These are phyloP conservation scores for Channa maculata DNA, from an alignment of 2,113 vertebrate species.

Conservation along the genomic window DNA sequence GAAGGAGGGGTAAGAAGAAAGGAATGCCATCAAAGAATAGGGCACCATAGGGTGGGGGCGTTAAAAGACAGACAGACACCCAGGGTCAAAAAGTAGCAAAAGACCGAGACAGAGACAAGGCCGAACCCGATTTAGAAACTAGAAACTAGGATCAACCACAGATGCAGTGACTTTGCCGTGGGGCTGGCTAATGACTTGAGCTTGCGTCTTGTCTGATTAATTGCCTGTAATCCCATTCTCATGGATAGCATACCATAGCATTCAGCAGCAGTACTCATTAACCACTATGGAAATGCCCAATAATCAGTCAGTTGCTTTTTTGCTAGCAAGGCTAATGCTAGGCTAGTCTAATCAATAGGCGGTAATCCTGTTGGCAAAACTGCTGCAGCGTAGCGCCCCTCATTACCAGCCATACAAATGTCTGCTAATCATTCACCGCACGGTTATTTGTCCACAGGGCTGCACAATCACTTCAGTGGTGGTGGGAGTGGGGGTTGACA, in stretches of 20 bases:
- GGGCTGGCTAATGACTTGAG: conserved; percentile 67
- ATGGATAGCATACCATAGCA: conserved; percentile 64
- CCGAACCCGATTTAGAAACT: conserved; percentile 63
- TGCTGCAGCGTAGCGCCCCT: conserved; percentile 62
- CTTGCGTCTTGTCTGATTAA: conserved; percentile 76
- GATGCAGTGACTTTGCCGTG: conserved; percentile 56
- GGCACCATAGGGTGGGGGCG: not conserved
- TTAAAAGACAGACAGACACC: conserved; percentile 45
- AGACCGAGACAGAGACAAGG: conserved; percentile 26
- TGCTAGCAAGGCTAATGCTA: conserved; percentile 72
- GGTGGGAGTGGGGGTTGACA: conserved; percentile 39
- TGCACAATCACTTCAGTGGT: conserved; percentile 53
- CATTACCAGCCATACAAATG: conserved; percentile 80
- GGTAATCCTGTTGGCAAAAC: conserved; percentile 76
- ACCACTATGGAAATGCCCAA: conserved; percentile 76
- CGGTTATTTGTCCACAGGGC: conserved; percentile 76
- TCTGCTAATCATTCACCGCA: conserved; percentile 78
- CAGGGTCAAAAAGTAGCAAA: conserved; percentile 19
- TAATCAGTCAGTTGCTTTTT: conserved; percentile 70
- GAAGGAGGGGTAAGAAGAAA: conserved; percentile 27
- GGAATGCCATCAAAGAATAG: conserved; percentile 36
- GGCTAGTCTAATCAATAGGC: conserved; percentile 80
- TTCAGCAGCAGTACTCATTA: conserved; percentile 75
- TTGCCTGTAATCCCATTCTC: conserved; percentile 80
- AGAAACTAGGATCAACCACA: conserved; percentile 42